Percentiles rank a stretch among this genome's conserved stretches.
Evolutionary conservation across 2,113 vertebrate genomes (phyloP).

Genomic region (Mandrillus leucophaeus): DNA sequence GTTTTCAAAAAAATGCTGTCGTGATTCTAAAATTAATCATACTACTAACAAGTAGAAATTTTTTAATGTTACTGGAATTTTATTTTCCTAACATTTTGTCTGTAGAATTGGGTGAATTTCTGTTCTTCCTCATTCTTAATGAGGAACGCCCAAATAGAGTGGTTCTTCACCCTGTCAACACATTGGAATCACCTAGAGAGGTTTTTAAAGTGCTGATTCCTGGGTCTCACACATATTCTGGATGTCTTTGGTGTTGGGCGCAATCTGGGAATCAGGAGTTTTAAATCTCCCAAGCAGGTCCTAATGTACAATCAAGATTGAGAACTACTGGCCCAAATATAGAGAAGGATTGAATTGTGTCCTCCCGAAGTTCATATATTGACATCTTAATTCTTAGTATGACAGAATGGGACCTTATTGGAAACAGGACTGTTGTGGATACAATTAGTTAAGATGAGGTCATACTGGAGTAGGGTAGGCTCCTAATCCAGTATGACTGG

Average conservation of each 20-base stretch:
- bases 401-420: not conserved
- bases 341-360: not conserved
- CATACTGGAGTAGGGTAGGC: not conserved
- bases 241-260: not conserved
- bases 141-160: not conserved
- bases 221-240: not conserved
- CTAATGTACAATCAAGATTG: not conserved
- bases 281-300: not conserved
- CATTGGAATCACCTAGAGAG: not conserved
- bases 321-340: not conserved
- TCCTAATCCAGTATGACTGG: not conserved
- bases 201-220: not conserved
- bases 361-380: not conserved
- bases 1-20: not conserved
- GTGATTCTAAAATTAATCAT: constrained; percentile 14
- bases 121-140: not conserved
- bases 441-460: not conserved
- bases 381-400: not conserved
- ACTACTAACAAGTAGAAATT: not conserved
- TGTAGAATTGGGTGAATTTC: not conserved
- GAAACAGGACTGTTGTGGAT: not conserved
- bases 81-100: constrained; percentile 4
- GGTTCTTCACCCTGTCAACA: not conserved
- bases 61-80: not conserved
- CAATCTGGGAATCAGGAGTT: not conserved